Evolutionary conservation across 2,888 invertebrate genomes (phyloP).

Genomic region (Calephelis perditalis): DNA sequence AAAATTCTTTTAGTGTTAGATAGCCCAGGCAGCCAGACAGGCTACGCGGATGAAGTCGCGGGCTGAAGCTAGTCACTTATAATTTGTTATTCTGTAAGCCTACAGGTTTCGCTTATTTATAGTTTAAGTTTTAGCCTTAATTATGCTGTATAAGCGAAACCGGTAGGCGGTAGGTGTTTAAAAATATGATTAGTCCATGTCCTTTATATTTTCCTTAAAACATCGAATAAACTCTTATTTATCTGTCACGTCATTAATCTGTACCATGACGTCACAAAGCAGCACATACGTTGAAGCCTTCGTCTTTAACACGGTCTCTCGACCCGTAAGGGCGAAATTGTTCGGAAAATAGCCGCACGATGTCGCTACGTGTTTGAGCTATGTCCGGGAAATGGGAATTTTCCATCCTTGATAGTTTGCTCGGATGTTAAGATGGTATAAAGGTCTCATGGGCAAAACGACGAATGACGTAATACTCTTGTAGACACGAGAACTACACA

Average conservation of each 20-base stretch:
- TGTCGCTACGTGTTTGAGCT: slow-evolving; percentile 22
- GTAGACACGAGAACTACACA: no score
- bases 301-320: slow-evolving; percentile 58
- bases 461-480: neutral
- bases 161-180: no score
- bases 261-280: slow-evolving; percentile 7
- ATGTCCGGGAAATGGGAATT: slow-evolving; percentile 17
- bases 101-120: no score
- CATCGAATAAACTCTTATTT: neutral
- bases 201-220: no score
- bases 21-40: no score
- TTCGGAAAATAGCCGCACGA: slow-evolving; percentile 58
- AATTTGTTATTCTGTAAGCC: no score
- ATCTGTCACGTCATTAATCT: neutral
- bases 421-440: neutral
- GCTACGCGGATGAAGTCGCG: no score
- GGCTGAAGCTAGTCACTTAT: no score
- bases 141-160: no score
- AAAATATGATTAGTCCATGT: no score
- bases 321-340: slow-evolving; percentile 58
- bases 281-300: slow-evolving; percentile 35
- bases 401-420: slow-evolving; percentile 12
- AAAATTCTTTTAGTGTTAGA: no score
- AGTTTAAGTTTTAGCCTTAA: no score
- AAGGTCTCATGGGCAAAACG: neutral